phyloP scores from a whole-genome alignment of 1,140 invertebrate species.

The Lethrus apterus region DNA sequence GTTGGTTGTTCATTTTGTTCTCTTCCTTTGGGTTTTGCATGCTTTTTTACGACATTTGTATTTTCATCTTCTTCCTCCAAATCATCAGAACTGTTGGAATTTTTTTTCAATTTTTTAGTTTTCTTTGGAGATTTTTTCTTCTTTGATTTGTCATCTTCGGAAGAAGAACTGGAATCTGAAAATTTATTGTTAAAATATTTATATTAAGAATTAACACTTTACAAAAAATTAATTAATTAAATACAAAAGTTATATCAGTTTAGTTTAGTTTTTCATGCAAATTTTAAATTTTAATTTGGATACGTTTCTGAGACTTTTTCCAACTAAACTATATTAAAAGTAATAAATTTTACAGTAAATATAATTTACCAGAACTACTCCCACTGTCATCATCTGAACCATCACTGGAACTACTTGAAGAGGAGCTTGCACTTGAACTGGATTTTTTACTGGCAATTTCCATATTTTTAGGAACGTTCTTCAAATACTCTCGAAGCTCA shows the following conservation, averaged over 20 bases:
- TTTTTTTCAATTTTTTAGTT: conserved; percentile 25
- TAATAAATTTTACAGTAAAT: background rate
- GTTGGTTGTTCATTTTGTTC: background rate
- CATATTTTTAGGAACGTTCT: conserved; percentile 63
- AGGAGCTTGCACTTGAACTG: conserved; percentile 23
- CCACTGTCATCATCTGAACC: conserved; percentile 2
- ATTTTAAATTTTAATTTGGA: background rate
- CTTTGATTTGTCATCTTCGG: conserved; percentile 21
- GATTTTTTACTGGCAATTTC: conserved; percentile 33
- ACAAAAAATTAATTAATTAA: too few species aligned
- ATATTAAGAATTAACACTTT: too few species aligned
- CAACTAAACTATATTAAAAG: background rate
- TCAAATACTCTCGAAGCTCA: conserved; percentile 85
- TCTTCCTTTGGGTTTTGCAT: background rate
- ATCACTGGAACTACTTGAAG: conserved; percentile 24
- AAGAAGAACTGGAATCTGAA: conserved; percentile 19
- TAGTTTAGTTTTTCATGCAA: too few species aligned
- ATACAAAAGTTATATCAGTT: too few species aligned
- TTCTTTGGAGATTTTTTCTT: conserved; percentile 22
- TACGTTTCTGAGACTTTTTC: background rate
- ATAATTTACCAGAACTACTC: too few species aligned
- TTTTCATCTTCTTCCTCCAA: too few species aligned
- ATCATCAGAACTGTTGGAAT: too few species aligned
- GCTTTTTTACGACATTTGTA: too few species aligned
- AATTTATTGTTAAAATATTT: conserved; percentile 20